Evolutionary conservation across 1,140 invertebrate species (phyloP), one percentile per base, ranked within the genome.

Genomic region (Drosophila nebulosa): DNA sequence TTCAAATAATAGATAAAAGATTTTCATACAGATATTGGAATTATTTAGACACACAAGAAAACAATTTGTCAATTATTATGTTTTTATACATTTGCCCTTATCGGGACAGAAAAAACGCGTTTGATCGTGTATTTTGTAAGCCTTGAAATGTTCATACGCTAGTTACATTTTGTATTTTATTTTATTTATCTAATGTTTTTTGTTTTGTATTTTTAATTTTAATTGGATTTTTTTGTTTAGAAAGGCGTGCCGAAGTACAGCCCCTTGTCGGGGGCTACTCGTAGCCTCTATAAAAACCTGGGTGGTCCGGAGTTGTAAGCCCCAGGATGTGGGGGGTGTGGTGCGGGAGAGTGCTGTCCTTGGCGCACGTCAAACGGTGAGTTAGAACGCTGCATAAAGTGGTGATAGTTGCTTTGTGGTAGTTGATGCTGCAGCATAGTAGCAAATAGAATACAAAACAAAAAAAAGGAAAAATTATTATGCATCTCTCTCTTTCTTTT

Each of bases 201-300:
- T 39, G 12, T 39, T 14, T 42, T 42, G 14, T 42, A 55, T 42
- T 74, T 60, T 74, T 60, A 67, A 67, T 74, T 53, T 74, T 59
- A 59, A 74, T 74, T 73, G 55, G 56, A 61, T 74, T 74, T 73
- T 60, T 74, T 61, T 32, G 30, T 71, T 89, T 55, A 90, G 75
- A 91, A 90, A 79, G 86, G 90, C 78, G 88, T 90, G 78, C 79
- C 89, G 78, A 90, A 91, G 85, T 89, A 90, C 67, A 78, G 71
- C 69, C 79, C 86, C 70, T 78, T 70, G 72, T 91, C 83, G 69
- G 78, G 84, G 73, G 75, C 90, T 67, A 90, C 75, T 76, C 78
- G 76, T 74, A 90, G 79, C 80, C 80, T 91, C 86, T 91, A 91
- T 91, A 91, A 91, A 80, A 89, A 91, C 64, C 90, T 79, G 61